Base-by-base conservation (phyloP, 2,113 vertebrate genomes). In the Nibea albiflora region DNA sequence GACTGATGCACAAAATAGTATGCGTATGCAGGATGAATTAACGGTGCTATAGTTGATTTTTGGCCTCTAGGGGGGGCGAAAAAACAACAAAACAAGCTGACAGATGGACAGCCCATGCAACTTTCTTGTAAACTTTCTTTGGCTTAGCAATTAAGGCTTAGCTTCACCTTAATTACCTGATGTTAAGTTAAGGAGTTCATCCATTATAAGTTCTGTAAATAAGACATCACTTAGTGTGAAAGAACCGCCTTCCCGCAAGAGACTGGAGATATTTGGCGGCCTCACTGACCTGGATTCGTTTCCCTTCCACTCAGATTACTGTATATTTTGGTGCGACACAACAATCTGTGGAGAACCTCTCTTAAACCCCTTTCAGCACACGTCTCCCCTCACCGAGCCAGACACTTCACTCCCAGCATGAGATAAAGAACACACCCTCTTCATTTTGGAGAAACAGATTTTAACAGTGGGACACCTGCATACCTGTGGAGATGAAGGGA, bases 401-500 rank as follows among this genome's bases (percentile, higher is more conserved):
- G 39, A 53, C 28, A 56, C 19, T 35, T 61, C 12, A 4, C 35
- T 69, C 31, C 35, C 22, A n/a, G 1, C 5, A 3, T 62, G 76
- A 79, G 54, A 17, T 44, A 54, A 73, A 72, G 20, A 68, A 64
- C n/a, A n/a, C 2, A n/a, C 20, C 47, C 10, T 17, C 15, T 61
- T 75, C 2, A 46, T 11, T 74, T 69, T 10, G 57, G 44, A 57
- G 17, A 62, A 46, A 24, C 16, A 76, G 66, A 46, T 74, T 31
- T 39, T 60, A 85, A 77, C 81, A 78, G 42, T 60, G 58, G 72
- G 71, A 46, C 6, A 50, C 56, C 56, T 56, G 22, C 44, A 56
- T 54, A 56, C 73, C 64, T 4, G 53, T 60, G 47, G 78, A 80
- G 77, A 81, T 56, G 77, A 78, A 69, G 15, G 14, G 60, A 73